A percentile compares a stretch with the other conserved stretches of the same genome.
Evolutionary conservation across 2,113 vertebrate species (phyloP).

Genomic region (Nothobranchius furzeri): DNA sequence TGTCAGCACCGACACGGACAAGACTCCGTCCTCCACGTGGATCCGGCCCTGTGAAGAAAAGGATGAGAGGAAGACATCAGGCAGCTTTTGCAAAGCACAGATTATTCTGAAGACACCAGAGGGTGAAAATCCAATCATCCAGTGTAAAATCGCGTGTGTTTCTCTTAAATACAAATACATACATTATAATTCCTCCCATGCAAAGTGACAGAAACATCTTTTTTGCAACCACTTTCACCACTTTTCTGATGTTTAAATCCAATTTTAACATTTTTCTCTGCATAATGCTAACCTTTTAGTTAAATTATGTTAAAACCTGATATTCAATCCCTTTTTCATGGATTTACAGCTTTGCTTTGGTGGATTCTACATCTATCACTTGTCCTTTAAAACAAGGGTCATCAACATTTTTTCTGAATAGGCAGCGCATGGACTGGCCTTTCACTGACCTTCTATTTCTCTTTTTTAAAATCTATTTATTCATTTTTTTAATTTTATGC

Average conservation of each 20-base stretch:
- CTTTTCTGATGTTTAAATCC: neutral
- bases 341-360: neutral
- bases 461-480: neutral
- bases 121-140: too few species aligned
- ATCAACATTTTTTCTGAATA: neutral
- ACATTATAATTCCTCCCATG: too few species aligned
- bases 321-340: neutral
- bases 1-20: constrained; percentile 85
- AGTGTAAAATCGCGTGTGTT: too few species aligned
- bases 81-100: constrained; percentile 30
- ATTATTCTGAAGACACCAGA: too few species aligned
- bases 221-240: neutral
- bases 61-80: constrained; percentile 65
- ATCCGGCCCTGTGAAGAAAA: constrained; percentile 87
- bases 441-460: neutral
- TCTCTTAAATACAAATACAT: too few species aligned
- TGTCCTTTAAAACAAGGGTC: neutral
- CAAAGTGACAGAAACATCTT: too few species aligned
- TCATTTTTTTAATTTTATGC: neutral
- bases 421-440: neutral
- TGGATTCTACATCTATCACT: neutral
- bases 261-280: neutral
- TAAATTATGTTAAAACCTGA: neutral
- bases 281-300: neutral
- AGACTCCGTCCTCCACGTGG: constrained; percentile 88